Evolutionary conservation across 2,888 invertebrate species (phyloP), one percentile per base, ranked within the genome.

Genomic region (Conus canariensis): DNA sequence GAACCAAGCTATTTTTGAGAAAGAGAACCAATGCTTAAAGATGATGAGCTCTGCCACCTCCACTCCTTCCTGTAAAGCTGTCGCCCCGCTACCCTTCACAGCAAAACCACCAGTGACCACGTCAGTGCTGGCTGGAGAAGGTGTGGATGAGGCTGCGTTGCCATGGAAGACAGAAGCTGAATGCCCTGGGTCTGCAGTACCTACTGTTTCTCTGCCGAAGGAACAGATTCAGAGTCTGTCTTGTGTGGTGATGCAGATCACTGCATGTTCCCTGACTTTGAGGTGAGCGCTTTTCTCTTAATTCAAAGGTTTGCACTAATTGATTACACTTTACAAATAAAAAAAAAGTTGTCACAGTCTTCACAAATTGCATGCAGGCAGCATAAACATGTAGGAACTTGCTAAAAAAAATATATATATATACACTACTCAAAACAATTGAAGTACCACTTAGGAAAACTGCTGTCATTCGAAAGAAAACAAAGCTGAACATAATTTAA

Each of bases 181-280:
- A 91, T 94, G 96, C 94, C 91, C 96, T 96, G 97, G 96, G 96
- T 97, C 97, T 94, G 97, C 97, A 95, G 97, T 94, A 96, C 96
- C 96, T 98, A 96, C 96, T 96, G 96, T 97, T 97, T 98, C 99
- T 99, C 98, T 97, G 98, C 99, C 97, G 99, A 98, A 98, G 99
- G 98, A 98, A 97, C 98, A 97, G 97, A 97, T 94, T 92, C 95
- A 92, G 93, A 92, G 94, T 93, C 94, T 94, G 93, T 94, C 94
- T 92, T 94, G 91, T 90, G 93, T 91, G 93, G 92, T 93, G 93
- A 94, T 93, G 90, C 94, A 94, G 92, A 93, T 91, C 90, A 91
- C 93, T 90, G 92, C 93, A 64, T 93, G 94, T 90, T 93, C 95
- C 86, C 92, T 95, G 93, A 95, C 94, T 56, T 92, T 95, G 92